Percentiles rank a stretch among this genome's conserved stretches.
Evolutionary conservation across 2,888 invertebrate genomes (phyloP).

Genomic region (Panorpa germanica): DNA sequence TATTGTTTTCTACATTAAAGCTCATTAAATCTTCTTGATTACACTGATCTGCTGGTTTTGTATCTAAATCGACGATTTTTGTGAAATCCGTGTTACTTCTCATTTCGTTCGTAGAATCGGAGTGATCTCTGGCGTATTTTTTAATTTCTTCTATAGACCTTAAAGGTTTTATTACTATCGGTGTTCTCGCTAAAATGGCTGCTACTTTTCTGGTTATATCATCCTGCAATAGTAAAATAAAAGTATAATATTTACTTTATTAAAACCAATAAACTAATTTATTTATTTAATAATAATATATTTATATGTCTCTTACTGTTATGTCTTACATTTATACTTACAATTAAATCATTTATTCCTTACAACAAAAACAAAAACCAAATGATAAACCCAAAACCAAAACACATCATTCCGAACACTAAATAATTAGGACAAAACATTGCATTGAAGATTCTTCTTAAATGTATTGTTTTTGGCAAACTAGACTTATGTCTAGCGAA

Average conservation of each 20-base stretch:
- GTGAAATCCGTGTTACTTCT: slow-evolving; percentile 15
- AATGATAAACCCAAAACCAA: not conserved
- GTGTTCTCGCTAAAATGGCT: slow-evolving; percentile 51
- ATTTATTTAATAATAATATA: slow-evolving; percentile 5
- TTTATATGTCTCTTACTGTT: too few species aligned
- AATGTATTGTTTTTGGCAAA: too few species aligned
- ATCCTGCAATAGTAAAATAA: slow-evolving; percentile 28
- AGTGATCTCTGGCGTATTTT: slow-evolving; percentile 35
- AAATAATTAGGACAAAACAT: too few species aligned
- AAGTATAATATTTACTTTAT: slow-evolving; percentile 5
- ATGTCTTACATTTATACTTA: slow-evolving; percentile 2
- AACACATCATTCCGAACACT: too few species aligned
- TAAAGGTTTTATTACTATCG: slow-evolving; percentile 48
- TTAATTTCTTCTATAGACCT: too few species aligned
- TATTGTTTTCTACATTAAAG: slow-evolving; percentile 15
- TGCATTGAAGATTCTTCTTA: too few species aligned
- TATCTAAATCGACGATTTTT: slow-evolving; percentile 7
- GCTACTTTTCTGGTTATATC: slow-evolving; percentile 55
- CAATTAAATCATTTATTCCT: slow-evolving; percentile 8
- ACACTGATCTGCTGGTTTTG: slow-evolving; percentile 9
- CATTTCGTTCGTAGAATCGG: slow-evolving; percentile 11
- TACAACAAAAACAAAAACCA: slow-evolving; percentile 3
- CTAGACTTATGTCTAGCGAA: too few species aligned
- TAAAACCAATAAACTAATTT: not conserved
- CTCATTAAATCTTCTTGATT: slow-evolving; percentile 14